These are phyloP conservation scores for Amphipoea oculea DNA, from an alignment of 2,888 invertebrate species.

Conservation along the genomic window DNA sequence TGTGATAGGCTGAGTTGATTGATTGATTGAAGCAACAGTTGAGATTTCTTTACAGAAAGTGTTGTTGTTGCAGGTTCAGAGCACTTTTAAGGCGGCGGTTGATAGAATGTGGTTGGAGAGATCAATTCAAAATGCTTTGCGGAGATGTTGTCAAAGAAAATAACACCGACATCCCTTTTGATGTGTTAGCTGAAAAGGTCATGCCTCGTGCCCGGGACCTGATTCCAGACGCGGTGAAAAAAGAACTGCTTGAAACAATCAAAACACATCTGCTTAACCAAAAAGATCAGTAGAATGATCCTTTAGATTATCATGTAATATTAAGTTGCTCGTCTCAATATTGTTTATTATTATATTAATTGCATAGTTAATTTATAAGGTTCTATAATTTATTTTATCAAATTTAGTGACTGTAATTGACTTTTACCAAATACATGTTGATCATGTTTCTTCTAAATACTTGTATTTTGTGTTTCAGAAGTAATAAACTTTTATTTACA, in stretches of 20 bases:
- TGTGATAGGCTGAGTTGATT: no score
- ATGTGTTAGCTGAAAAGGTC: conserved; percentile 95
- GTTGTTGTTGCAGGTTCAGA: conserved; percentile 91
- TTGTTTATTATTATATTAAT: conserved; percentile 22
- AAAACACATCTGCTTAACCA: conserved; percentile 93
- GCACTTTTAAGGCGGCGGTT: conserved; percentile 94
- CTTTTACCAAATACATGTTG: conserved; percentile 9
- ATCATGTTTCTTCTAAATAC: conserved; percentile 20
- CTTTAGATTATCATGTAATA: neutral
- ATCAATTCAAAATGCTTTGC: conserved; percentile 96
- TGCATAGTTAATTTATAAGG: conserved; percentile 10
- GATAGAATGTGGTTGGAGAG: conserved; percentile 98
- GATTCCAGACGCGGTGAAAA: conserved; percentile 97
- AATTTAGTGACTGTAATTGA: neutral
- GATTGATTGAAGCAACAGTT: neutral
- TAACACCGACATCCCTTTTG: conserved; percentile 94
- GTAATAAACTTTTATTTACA: conserved; percentile 75
- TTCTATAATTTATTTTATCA: conserved; percentile 34
- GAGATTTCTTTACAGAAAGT: neutral
- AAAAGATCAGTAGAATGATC: conserved; percentile 79
- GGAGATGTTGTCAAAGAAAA: conserved; percentile 95
- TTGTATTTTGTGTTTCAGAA: conserved; percentile 33
- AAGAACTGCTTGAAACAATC: conserved; percentile 97
- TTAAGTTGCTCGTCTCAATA: conserved; percentile 43
- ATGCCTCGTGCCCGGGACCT: conserved; percentile 96